Conservation (phyloP, 2,888 invertebrate genomes). For the Cistogaster globosa region DNA sequence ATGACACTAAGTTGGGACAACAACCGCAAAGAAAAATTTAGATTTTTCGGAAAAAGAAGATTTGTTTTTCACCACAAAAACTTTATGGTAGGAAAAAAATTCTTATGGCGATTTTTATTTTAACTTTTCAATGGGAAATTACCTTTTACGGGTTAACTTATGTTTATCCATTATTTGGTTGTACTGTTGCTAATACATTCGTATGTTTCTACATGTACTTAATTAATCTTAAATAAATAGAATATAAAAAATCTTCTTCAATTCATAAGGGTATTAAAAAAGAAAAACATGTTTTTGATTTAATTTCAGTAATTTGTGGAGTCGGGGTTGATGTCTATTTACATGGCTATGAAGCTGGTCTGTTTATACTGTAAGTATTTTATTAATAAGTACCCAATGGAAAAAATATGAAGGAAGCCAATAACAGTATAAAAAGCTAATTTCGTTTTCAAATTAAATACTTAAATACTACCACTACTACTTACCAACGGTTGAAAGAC, state of each 20-base stretch:
- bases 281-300: constrained; percentile 57
- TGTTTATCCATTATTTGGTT: not conserved
- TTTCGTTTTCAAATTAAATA: no score
- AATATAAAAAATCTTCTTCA: no score
- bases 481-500: no score
- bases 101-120: no score
- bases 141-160: constrained; percentile 15
- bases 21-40: no score
- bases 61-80: no score
- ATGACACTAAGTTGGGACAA: no score
- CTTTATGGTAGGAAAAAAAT: no score
- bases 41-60: no score
- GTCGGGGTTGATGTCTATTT: constrained; percentile 86
- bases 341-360: constrained; percentile 85
- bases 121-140: no score
- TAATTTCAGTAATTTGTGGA: constrained; percentile 86
- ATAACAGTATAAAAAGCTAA: not conserved
- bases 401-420: not conserved
- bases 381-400: not conserved
- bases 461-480: no score
- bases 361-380: constrained; percentile 86
- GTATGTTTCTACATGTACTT: constrained; percentile 59
- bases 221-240: constrained; percentile 72
- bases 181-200: not conserved
- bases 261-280: constrained; percentile 15